These are phyloP conservation scores for Phaonia tiefii DNA, from an alignment of 2,888 invertebrate species.

Conservation along the genomic window DNA sequence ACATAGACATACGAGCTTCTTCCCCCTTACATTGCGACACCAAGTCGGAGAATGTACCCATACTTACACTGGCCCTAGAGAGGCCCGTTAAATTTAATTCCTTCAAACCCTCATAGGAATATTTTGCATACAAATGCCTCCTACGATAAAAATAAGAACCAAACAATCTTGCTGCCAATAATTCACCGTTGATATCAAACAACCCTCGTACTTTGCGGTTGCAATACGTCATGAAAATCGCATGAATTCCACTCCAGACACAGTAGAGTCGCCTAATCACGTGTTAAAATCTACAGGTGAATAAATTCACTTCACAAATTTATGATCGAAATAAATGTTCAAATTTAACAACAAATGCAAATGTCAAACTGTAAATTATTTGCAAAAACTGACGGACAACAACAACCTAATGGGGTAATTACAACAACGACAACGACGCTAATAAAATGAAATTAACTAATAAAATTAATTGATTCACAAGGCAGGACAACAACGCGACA, in stretches of 20 bases:
- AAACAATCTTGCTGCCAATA: not conserved
- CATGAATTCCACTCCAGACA: not conserved
- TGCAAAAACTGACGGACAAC: constrained; percentile 1
- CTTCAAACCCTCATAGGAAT: no score
- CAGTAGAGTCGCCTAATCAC: constrained; percentile 24
- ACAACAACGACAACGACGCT: constrained; percentile 18
- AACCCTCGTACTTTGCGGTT: not conserved
- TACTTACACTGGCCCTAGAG: no score
- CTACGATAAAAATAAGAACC: no score
- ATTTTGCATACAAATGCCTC: no score
- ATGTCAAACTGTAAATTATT: constrained; percentile 40
- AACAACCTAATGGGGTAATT: constrained; percentile 11
- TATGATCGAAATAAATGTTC: constrained; percentile 33
- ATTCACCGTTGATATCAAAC: constrained; percentile 31
- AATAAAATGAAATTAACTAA: constrained; percentile 41
- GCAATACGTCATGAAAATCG: constrained; percentile 2
- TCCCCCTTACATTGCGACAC: no score
- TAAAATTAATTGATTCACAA: constrained; percentile 56
- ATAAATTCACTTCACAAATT: constrained; percentile 23
- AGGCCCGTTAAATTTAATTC: no score
- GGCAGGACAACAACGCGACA: not conserved
- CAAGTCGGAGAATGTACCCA: no score
- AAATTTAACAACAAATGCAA: constrained; percentile 14
- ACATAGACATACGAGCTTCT: no score
- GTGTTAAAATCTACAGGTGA: constrained; percentile 38